Base-by-base conservation (phyloP, 2,797 vertebrate genomes). In the Anableps anableps region DNA sequence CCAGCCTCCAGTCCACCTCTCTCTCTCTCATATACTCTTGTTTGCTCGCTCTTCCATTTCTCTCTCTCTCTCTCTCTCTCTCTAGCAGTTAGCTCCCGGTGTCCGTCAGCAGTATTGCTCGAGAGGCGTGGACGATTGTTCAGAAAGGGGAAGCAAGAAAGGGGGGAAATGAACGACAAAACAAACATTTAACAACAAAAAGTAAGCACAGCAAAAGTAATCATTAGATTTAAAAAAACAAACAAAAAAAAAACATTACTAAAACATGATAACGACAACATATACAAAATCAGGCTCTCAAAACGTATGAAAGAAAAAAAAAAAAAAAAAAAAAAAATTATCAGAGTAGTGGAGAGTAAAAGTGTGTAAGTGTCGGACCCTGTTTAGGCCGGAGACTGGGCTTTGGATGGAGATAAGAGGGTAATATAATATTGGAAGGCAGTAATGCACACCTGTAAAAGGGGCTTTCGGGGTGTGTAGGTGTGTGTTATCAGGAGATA, bases 1-100 rank as follows among this genome's bases (percentile, higher is more conserved):
- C 96, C 96, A 96, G 96, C 95, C 96, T 96, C 95, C 95, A 93
- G 94, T 95, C 93, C 94, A 93, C 92, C 93, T 93, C 92, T 88
- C 92, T 91, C 84, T 90, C 75, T 80, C 80, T 43, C 85, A 45
- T 45, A 81, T 85, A 81, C 81, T 80, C 70, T 72, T 74, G 76
- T 58, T 64, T 74, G 62, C 87, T 88, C 81, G 84, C 84, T 86
- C 83, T 89, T 76, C 55, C 85, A 75, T 87, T 72, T 64, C 74
- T 81, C 23, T 70, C 85, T 70, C 85, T 92, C 87, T 92, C 71
- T 81, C 10, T 68, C 85, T 68, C 84, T 92, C 88, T 92, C 79
- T 92, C 93, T 96, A 95, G 95, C 96, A 96, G 96, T 95, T 94
- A 94, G 91, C 94, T 95, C 94, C 93, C 91, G 86, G 90, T 89